Conservation (phyloP, 2,888 invertebrate species). For the Orthosia incerta region DNA sequence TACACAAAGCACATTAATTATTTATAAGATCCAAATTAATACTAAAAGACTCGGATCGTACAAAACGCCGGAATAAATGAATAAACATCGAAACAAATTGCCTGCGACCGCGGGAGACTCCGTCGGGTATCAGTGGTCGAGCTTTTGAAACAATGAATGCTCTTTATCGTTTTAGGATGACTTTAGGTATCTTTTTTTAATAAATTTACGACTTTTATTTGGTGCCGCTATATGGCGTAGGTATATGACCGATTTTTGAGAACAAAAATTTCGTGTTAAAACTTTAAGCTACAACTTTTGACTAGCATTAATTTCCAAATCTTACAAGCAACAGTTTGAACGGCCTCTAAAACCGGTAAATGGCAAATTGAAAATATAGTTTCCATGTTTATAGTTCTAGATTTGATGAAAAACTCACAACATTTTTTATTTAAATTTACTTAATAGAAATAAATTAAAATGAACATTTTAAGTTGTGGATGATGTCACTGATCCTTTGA, state of each 20-base stretch:
- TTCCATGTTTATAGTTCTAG: not conserved
- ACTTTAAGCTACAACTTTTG: not conserved
- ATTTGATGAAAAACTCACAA: not conserved
- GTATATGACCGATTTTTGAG: constrained; percentile 21
- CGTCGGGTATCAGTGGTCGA: constrained; percentile 67
- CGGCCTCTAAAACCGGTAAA: constrained; percentile 7
- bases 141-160: constrained; percentile 73
- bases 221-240: constrained; percentile 26
- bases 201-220: constrained; percentile 64
- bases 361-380: constrained; percentile 3
- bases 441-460: not conserved
- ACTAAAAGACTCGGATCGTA: constrained; percentile 81
- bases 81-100: constrained; percentile 86
- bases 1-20: constrained; percentile 82
- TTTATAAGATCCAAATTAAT: constrained; percentile 88
- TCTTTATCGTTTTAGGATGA: constrained; percentile 69
- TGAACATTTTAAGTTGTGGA: not conserved
- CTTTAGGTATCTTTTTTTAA: constrained; percentile 67
- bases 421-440: not conserved
- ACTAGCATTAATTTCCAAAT: not conserved
- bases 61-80: constrained; percentile 86
- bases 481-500: constrained; percentile 13
- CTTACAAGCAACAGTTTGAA: not conserved
- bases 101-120: constrained; percentile 70
- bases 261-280: not conserved